Base-by-base conservation (phyloP, 2,888 invertebrate species). In the Caenorhabditis virilis region DNA sequence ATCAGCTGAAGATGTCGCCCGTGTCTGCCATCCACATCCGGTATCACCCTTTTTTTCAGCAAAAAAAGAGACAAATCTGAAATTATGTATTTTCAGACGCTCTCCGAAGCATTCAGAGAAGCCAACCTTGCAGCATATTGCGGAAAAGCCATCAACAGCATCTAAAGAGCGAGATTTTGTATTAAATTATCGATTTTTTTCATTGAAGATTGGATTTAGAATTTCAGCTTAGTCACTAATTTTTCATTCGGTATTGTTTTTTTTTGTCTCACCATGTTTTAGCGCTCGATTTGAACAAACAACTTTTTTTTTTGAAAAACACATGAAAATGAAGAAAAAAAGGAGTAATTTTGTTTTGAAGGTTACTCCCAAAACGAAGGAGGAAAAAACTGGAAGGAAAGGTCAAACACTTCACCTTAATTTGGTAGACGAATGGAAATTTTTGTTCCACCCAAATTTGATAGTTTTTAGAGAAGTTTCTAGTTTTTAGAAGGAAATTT, bases 11-110 rank as follows among this genome's bases (percentile, higher is more conserved):
- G 98, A 99, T 85, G 89, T 99, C 72, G 97, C 98, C 20, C 88
- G 98, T 83, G 95, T 94, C 41, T 98, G 98, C 84, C 98, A 99
- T 86, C 97, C 98, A 56, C 98, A 98, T 89, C 98, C 98, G 41
- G 77, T 73, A 42, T 23, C 5, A 39, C 20, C n/a, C n/a, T n/a
- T n/a, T n/a, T n/a, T n/a, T n/a, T n/a, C n/a, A n/a, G n/a, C n/a
- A n/a, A n/a, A n/a, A n/a, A n/a, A n/a, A n/a, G n/a, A n/a, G n/a
- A n/a, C n/a, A n/a, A 42, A 41, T 23, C 6, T 27, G 4, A 51
- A 26, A 43, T 13, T 5, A n/a, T 9, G 15, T 23, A 43, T 41
- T 74, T 77, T 69, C 87, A 93, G 93, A 98, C 98, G 46, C 94
- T 95, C 80, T 88, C 97, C 5, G 98, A 98, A 86, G 98, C 98